Percentiles rank a stretch among this genome's conserved stretches.
phyloP scores from a whole-genome alignment of 2,888 invertebrate genomes.

The Mystacides longicornis region DNA sequence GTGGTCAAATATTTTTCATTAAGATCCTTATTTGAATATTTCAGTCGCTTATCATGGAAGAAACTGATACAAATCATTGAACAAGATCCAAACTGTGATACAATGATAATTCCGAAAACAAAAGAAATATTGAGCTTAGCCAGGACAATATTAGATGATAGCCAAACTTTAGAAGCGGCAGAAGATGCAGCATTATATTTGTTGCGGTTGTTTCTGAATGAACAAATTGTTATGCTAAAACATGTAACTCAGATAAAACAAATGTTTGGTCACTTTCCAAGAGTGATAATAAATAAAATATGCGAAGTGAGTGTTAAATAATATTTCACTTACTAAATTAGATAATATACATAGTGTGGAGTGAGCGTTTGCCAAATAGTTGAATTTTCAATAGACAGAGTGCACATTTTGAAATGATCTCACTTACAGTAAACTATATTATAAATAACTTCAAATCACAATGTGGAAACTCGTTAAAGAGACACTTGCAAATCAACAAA shows the following conservation, averaged over 20 bases:
- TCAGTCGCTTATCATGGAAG: conserved; percentile 44
- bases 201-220: conserved; percentile 54
- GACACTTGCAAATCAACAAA: too few species aligned
- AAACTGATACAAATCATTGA: conserved; percentile 43
- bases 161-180: conserved; percentile 50
- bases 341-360: not conserved
- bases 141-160: conserved; percentile 43
- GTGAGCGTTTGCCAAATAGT: not conserved
- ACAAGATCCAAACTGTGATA: conserved; percentile 35
- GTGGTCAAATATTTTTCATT: too few species aligned
- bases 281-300: conserved; percentile 48
- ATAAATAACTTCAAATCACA: too few species aligned
- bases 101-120: conserved; percentile 34
- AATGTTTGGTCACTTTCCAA: conserved; percentile 52
- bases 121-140: conserved; percentile 36
- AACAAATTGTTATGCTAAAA: conserved; percentile 50
- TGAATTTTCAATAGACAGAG: not conserved
- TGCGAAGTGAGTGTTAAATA: conserved; percentile 40
- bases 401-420: not conserved
- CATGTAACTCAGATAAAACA: conserved; percentile 51
- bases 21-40: too few species aligned
- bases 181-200: conserved; percentile 57
- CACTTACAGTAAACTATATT: too few species aligned
- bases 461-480: too few species aligned
- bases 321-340: not conserved